Evolutionary conservation across 1,140 invertebrate species (phyloP), one percentile per base, ranked within the genome.

Genomic region (Leptestheria dahalacensis): DNA sequence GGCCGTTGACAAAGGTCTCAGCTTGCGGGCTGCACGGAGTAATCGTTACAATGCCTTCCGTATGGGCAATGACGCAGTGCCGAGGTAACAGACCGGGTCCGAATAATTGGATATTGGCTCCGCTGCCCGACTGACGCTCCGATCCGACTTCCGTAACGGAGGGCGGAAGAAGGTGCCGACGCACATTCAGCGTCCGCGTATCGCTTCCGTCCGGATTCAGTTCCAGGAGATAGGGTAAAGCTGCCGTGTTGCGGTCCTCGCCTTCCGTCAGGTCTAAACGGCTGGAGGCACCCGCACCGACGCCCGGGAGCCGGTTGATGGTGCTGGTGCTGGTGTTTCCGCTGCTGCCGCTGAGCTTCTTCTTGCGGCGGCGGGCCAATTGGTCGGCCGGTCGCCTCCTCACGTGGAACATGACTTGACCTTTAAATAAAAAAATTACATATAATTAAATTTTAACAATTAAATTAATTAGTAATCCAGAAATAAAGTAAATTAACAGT

Each of bases 341-440:
- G 79, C 70, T 53, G 81, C 23, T 70, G 71, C 46, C 68, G 67
- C 57, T 68, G 72, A 1, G 84, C 73, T 93, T 92, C 78, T 94
- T 94, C 80, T 93, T 93, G 18, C 88, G 78, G 66, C 90, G 86
- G 56, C 90, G 76, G 12, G 87, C 88, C 69, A 90, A 87, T 65
- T 86, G 84, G 72, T 94, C 91, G 10, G 87, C 85, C 52, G 91
- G 90, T 66, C 88, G 78, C 67, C 88, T 79, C 63, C 88, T 78
- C 69, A 94, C 89, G 72, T 94, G 91, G 68, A 95, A 95, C 86
- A 92, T 93, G 67, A 95, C 88, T 55, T 88, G 90, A 68, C 90
- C 90, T 92, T 71, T 11, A 73, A 59, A 56, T 60, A 64, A 65
- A 61, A 61, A 28, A 49, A 18, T 3, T 21, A 28, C 18, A 50